A percentile compares a stretch with the other conserved stretches of the same genome.
Evolutionary conservation across 2,888 invertebrate species (phyloP).

Genomic region (Amiota mariae): DNA sequence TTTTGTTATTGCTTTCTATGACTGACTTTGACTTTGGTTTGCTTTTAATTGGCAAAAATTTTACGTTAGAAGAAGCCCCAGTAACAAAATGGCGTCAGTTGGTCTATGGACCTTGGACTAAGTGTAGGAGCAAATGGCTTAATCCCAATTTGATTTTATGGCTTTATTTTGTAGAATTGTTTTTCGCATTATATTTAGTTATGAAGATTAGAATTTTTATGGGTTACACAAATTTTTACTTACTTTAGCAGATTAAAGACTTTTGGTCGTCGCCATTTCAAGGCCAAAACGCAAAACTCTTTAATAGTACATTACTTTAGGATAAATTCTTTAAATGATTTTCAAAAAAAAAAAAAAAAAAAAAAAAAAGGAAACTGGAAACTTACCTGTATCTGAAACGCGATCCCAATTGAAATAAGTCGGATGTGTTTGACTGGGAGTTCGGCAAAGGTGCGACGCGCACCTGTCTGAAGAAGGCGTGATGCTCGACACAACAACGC

Average conservation of each 20-base stretch:
- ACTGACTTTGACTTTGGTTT: constrained; percentile 47
- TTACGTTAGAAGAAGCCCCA: background rate
- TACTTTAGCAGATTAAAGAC: no score
- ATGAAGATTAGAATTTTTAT: background rate
- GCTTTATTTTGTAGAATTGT: background rate
- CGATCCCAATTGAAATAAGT: constrained; percentile 85
- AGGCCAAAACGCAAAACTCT: no score
- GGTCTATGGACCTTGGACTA: no score
- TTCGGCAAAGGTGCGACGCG: constrained; percentile 81
- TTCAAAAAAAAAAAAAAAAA: background rate
- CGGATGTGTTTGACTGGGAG: constrained; percentile 77
- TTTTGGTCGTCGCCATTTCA: no score
- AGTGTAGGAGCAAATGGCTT: background rate
- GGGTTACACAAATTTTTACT: no score
- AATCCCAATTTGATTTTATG: background rate
- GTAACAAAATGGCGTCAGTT: no score
- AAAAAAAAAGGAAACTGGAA: background rate
- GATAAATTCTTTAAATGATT: no score
- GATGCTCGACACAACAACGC: constrained; percentile 97
- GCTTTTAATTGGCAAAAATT: constrained; percentile 58
- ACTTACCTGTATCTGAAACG: constrained; percentile 85
- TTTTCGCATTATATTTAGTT: background rate
- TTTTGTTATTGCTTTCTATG: constrained; percentile 28
- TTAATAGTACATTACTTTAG: no score
- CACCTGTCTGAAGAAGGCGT: constrained; percentile 92